Conservation (phyloP, 2,888 invertebrate species). For the Ectemnius continuus region DNA sequence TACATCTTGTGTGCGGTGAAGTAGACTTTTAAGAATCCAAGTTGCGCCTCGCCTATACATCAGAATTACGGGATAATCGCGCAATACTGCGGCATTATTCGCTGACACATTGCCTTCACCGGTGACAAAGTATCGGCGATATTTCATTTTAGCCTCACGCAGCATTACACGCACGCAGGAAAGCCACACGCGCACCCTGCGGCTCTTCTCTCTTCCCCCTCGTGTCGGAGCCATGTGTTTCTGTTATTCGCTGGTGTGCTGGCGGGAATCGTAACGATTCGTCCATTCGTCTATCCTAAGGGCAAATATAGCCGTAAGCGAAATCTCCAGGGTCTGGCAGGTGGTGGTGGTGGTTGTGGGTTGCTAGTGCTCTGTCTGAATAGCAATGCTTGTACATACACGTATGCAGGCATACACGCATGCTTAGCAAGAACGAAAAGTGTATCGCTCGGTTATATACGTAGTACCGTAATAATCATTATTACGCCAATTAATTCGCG, state of each 20-base stretch:
- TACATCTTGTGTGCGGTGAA: background rate
- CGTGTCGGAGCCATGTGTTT: slow-evolving; percentile 12
- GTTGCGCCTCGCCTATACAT: slow-evolving; percentile 25
- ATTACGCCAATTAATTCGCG: slow-evolving; percentile 62
- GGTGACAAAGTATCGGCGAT: slow-evolving; percentile 31
- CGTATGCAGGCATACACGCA: background rate
- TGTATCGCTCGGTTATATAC: slow-evolving; percentile 49
- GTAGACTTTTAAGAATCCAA: slow-evolving; percentile 4
- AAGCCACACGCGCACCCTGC: slow-evolving; percentile 5
- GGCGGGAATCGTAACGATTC: slow-evolving; percentile 37
- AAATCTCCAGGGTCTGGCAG: slow-evolving; percentile 52
- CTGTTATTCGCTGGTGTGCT: slow-evolving; percentile 26
- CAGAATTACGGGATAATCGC: slow-evolving; percentile 46
- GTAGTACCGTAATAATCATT: slow-evolving; percentile 55
- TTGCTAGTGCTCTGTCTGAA: too few relatives aligned
- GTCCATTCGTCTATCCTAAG: slow-evolving; percentile 28
- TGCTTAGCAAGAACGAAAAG: slow-evolving; percentile 18
- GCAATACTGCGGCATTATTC: slow-evolving; percentile 31
- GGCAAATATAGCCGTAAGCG: slow-evolving; percentile 26
- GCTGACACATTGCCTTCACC: slow-evolving; percentile 34
- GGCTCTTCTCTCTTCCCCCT: background rate
- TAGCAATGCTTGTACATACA: background rate
- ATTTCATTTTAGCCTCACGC: slow-evolving; percentile 40
- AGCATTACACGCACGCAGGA: slow-evolving; percentile 14
- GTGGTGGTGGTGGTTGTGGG: slow-evolving; percentile 19